Evolutionary conservation across 2,797 vertebrate genomes (phyloP), one percentile per base, ranked within the genome.

Genomic region (Poecilia velifera): DNA sequence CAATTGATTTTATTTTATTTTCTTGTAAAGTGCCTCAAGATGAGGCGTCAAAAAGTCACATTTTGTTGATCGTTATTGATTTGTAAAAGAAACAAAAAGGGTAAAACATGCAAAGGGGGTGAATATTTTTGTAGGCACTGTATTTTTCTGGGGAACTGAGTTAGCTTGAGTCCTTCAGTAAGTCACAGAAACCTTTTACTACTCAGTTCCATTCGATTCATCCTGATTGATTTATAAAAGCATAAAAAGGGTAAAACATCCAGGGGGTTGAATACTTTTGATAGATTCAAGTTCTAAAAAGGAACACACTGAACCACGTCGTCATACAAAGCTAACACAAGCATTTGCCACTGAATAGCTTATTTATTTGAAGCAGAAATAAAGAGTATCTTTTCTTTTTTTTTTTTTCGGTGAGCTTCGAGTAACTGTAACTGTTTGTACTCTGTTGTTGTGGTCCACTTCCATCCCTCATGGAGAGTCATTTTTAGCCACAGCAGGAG

Each of bases 401-500:
- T 31, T 31, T 31, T 22, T 81, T 14, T 39, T 51, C 9, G 66
- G 22, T 20, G 8, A 76, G n/a, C 16, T 49, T 66, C 8, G 66
- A 28, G 14, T 51, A 41, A 78, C 66, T 51, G 76, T 43, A 43
- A 10, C 62, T 76, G 39, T 39, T 16, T 2, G 14, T 25, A 49
- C 49, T 72, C 73, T 3, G 39, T 43, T 45, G 70, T 39, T 77
- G 43, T 57, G 8, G 16, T 51, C 73, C 7, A n/a, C 43, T 68
- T 49, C 41, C 18, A 51, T 36, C 2, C 0, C 14, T 72, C 34
- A 72, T 6, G 62, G 20, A 51, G 59, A 9, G 8, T 28, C 1
- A 14, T 66, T 51, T 81, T 76, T 4, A 47, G 36, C 14, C 12
- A 14, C 55, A 78, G 18, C 73, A 45, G 51, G 51, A 31, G 70